Conservation (phyloP, 2,113 vertebrate genomes). For the Ciconia boyciana region DNA sequence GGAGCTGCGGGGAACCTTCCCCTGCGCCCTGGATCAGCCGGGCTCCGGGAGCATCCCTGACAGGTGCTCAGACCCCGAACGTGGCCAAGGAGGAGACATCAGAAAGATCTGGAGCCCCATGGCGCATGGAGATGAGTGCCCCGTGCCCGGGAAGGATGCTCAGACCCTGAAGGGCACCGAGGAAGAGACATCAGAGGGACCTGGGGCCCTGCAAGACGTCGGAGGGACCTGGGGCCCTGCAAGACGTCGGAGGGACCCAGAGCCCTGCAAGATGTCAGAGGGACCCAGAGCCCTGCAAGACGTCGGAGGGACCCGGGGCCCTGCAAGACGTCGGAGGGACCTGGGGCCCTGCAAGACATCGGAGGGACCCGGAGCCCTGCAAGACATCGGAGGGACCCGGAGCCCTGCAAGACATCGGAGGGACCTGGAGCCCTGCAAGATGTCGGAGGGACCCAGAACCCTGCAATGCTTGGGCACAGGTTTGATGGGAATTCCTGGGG, state of each 20-base stretch:
- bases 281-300: too few species aligned
- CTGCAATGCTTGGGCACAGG: accelerated
- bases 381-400: background rate
- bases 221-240: background rate
- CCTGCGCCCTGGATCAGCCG: accelerated
- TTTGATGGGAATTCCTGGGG: background rate
- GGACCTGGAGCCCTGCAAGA: background rate
- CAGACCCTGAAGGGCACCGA: background rate
- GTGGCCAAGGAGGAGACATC: accelerated
- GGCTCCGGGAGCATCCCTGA: background rate
- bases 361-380: background rate
- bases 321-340: background rate
- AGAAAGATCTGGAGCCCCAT: background rate
- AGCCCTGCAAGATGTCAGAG: too few species aligned
- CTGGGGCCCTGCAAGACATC: background rate
- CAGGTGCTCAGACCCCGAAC: accelerated
- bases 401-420: background rate
- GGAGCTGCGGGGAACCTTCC: background rate
- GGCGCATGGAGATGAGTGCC: background rate
- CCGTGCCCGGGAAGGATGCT: accelerated
- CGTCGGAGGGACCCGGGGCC: too few species aligned
- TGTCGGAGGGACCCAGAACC: background rate
- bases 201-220: background rate
- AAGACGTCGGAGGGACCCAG: too few species aligned
- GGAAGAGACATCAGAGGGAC: background rate